Conservation (phyloP, 2,797 vertebrate genomes). For the Scyliorhinus canicula region DNA sequence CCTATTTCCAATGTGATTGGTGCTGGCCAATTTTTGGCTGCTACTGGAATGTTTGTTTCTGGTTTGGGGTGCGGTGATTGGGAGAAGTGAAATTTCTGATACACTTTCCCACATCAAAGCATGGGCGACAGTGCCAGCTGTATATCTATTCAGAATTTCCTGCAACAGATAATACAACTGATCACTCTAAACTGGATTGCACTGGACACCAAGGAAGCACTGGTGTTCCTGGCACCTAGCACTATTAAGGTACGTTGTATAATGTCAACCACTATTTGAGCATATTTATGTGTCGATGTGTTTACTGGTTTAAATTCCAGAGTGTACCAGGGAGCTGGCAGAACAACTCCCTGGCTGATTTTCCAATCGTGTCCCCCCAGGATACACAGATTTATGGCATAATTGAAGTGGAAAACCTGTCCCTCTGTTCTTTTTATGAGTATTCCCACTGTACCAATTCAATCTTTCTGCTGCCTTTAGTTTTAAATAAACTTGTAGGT, state of each 20-base stretch:
- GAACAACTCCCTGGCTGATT: not conserved
- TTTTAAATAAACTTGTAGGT: not conserved
- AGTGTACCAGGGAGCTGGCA: not conserved
- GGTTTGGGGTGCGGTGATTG: not conserved
- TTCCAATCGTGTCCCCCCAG: not conserved
- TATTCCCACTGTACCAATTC: not conserved
- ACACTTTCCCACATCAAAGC: not conserved
- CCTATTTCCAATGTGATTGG: not conserved
- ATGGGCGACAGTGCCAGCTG: not conserved
- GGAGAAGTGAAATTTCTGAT: not conserved
- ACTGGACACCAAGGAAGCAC: not conserved
- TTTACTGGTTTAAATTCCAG: not conserved
- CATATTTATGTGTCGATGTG: not conserved
- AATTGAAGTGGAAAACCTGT: conserved; percentile 4
- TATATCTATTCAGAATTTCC: not conserved
- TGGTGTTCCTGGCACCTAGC: not conserved
- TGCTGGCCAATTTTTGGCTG: not conserved
- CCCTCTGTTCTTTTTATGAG: not conserved
- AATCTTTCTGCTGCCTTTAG: not conserved
- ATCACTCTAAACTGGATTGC: not conserved
- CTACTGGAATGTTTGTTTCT: not conserved
- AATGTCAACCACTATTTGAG: not conserved
- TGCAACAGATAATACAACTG: not conserved
- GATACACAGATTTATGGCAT: not conserved
- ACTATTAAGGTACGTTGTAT: not conserved